Evolutionary conservation across 2,888 invertebrate genomes (phyloP).

Genomic region (Brenthis hecate): DNA sequence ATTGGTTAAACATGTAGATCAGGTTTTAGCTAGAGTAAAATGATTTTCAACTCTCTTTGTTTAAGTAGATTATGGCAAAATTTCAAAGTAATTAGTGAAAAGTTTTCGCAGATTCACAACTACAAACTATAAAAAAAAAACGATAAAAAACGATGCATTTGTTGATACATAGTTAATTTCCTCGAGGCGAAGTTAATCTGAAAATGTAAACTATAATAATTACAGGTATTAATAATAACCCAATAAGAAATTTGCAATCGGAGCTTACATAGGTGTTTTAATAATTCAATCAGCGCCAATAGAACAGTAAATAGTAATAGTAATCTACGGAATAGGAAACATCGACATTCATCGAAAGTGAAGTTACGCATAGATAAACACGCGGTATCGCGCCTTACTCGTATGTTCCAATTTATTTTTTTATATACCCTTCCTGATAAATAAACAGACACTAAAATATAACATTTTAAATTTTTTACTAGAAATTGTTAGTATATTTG

Average conservation of each 20-base stretch:
- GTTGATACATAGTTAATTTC: too few relatives aligned
- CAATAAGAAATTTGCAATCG: background rate
- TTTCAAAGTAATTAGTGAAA: too few relatives aligned
- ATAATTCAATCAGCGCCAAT: constrained; percentile 16
- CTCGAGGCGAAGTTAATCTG: too few relatives aligned
- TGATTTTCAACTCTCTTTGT: too few relatives aligned
- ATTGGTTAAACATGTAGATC: too few relatives aligned
- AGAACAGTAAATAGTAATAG: constrained; percentile 16
- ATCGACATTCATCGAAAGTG: constrained; percentile 45
- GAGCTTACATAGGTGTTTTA: background rate
- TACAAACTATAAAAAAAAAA: too few relatives aligned
- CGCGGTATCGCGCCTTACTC: constrained; percentile 42
- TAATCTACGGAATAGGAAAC: constrained; percentile 46
- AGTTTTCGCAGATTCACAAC: too few relatives aligned
- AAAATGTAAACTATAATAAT: background rate
- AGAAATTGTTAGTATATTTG: too few relatives aligned
- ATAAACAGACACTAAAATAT: constrained; percentile 3
- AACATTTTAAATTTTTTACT: background rate
- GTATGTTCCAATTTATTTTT: constrained; percentile 23
- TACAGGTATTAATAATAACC: background rate
- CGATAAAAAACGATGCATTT: too few relatives aligned
- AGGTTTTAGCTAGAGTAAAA: too few relatives aligned
- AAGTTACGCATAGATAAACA: constrained; percentile 44
- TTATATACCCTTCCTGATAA: background rate
- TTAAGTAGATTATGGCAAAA: too few relatives aligned